A percentile compares a stretch with the other conserved stretches of the same genome.
phyloP scores from a whole-genome alignment of 2,888 invertebrate species.

The Luffia ferchaultella region DNA sequence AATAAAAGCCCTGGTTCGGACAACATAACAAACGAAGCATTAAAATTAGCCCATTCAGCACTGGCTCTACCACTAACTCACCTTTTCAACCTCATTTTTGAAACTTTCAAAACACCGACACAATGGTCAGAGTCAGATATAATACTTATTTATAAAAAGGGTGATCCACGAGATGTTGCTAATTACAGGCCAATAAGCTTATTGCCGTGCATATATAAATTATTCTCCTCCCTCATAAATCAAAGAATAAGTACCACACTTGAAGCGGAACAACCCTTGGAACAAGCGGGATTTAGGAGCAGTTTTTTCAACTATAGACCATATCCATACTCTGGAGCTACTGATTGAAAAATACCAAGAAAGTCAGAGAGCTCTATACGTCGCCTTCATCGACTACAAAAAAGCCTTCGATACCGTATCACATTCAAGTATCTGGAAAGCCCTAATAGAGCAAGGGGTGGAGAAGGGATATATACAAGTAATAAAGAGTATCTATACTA shows the following conservation, averaged over 20 bases:
- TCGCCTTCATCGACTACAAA: no score
- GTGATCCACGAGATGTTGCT: slow-evolving; percentile 2
- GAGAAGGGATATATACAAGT: no score
- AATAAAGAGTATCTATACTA: slow-evolving; percentile 4
- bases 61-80: neutral
- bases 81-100: slow-evolving; percentile 2
- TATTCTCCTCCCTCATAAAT: no score
- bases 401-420: slow-evolving; percentile 10
- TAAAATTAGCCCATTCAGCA: slow-evolving; percentile 1
- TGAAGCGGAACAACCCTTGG: slow-evolving; percentile 7
- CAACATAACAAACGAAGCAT: slow-evolving; percentile 4
- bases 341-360: slow-evolving; percentile 2
- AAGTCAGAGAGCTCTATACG: no score
- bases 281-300: slow-evolving; percentile 7
- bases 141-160: no score
- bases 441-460: slow-evolving; percentile 3
- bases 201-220: no score
- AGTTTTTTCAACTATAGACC: neutral
- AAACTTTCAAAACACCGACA: slow-evolving; percentile 3
- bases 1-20: slow-evolving; percentile 9
- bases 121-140: slow-evolving; percentile 8
- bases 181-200: no score
- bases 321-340: neutral
- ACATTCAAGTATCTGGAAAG: slow-evolving; percentile 6
- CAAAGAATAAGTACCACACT: no score